A percentile compares a stretch with the other conserved stretches of the same genome.
Evolutionary conservation across 1,140 invertebrate species (phyloP).

Genomic region (Lucilia sericata): DNA sequence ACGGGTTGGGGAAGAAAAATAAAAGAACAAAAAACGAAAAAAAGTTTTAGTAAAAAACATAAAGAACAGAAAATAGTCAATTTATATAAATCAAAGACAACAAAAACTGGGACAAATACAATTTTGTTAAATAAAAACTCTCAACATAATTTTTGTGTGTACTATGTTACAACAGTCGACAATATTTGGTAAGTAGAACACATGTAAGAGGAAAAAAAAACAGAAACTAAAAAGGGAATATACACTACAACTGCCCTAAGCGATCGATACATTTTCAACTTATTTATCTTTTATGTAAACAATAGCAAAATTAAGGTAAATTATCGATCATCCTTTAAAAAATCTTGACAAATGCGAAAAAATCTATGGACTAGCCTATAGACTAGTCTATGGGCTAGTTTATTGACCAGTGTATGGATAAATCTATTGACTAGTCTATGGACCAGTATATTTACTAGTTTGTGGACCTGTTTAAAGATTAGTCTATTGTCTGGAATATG

Average conservation of each 20-base stretch:
- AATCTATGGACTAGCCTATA: too few species aligned
- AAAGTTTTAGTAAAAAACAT: conserved; percentile 42
- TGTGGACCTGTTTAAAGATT: too few species aligned
- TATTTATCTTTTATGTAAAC: too few species aligned
- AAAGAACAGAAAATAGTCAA: conserved; percentile 28
- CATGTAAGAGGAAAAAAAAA: neutral
- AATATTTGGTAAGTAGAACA: neutral
- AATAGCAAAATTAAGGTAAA: too few species aligned
- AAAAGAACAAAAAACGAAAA: conserved; percentile 49
- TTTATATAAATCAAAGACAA: conserved; percentile 12
- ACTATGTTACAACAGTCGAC: neutral
- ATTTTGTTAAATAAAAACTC: conserved; percentile 10
- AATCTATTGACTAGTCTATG: too few species aligned
- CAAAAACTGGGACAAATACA: neutral
- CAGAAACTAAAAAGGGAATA: neutral
- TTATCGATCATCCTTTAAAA: too few species aligned
- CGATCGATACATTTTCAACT: too few species aligned
- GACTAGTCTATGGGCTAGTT: too few species aligned
- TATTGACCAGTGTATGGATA: too few species aligned
- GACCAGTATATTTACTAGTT: too few species aligned
- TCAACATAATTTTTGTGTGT: neutral
- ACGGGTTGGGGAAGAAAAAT: conserved; percentile 50
- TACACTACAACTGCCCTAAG: neutral
- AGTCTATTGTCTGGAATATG: too few species aligned
- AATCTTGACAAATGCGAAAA: too few species aligned